Conservation (phyloP, 2,888 invertebrate species). For the Phoenoteleia sp. region DNA sequence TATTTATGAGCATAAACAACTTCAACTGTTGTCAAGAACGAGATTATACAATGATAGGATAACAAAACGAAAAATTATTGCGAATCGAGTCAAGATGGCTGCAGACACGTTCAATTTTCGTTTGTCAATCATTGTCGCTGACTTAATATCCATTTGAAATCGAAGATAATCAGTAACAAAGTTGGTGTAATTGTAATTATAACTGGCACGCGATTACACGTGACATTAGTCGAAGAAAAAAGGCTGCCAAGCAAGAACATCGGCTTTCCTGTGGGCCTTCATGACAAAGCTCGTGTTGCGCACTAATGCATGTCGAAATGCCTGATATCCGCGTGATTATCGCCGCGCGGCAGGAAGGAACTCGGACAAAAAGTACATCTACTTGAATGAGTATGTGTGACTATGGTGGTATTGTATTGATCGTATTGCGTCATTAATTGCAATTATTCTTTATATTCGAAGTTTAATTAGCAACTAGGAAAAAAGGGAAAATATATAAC, state of each 20-base stretch:
- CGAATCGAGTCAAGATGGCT: no score
- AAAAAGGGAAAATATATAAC: no score
- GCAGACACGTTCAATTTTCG: no score
- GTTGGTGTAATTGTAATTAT: slow-evolving; percentile 38
- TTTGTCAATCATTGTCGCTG: slow-evolving; percentile 6
- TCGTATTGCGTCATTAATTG: no score
- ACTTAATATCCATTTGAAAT: slow-evolving; percentile 21
- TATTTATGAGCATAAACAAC: no score
- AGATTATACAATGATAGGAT: no score
- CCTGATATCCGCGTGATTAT: slow-evolving; percentile 39
- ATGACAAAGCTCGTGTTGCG: slow-evolving; percentile 37
- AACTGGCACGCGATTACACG: slow-evolving; percentile 50
- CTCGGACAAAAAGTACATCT: slow-evolving; percentile 8
- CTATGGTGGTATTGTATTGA: no score
- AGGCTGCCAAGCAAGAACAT: slow-evolving; percentile 24
- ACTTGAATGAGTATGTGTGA: no score
- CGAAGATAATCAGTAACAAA: slow-evolving; percentile 29
- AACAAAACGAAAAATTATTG: no score
- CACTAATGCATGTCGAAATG: slow-evolving; percentile 42
- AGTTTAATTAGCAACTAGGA: no score
- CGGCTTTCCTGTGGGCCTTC: slow-evolving; percentile 23
- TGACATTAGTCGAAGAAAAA: slow-evolving; percentile 37
- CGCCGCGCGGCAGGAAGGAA: slow-evolving; percentile 24
- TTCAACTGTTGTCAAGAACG: no score
- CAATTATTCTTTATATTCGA: no score